Percentiles rank a stretch among this genome's conserved stretches.
Evolutionary conservation across 92 coral and sea anemone genomes (phyloP).

Genomic region (Porites evermanni): DNA sequence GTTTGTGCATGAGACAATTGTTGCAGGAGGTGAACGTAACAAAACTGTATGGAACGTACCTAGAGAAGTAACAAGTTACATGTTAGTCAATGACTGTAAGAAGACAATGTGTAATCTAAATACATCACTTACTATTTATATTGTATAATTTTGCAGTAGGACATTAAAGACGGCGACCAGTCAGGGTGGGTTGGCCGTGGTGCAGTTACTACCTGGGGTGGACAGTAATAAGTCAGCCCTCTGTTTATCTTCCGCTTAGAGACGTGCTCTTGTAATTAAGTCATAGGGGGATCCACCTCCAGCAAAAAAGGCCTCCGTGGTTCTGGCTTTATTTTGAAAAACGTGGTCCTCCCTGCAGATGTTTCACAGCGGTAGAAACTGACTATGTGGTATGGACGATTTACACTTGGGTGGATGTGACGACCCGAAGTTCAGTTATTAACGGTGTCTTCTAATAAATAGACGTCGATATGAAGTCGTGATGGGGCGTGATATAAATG

Average conservation of each 20-base stretch:
- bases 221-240: no score
- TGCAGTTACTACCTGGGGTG: background rate
- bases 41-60: no score
- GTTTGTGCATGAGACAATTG: no score
- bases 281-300: background rate
- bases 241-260: background rate
- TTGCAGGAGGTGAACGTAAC: no score
- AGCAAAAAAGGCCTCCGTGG: background rate
- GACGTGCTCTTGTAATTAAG: background rate
- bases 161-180: background rate
- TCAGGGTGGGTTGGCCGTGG: background rate
- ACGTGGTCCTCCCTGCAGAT: constrained; percentile 2
- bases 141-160: background rate
- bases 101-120: no score
- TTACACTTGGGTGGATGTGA: background rate
- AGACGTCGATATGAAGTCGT: background rate
- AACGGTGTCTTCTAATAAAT: constrained; percentile 9
- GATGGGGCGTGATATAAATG: background rate
- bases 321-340: background rate
- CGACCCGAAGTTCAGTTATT: constrained; percentile 3
- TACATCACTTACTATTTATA: no score
- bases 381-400: constrained; percentile 4
- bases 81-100: no score
- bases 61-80: no score
- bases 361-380: background rate